Evolutionary conservation across 2,113 vertebrate genomes (phyloP).

Genomic region (mouse (Mus musculus)): GRCm39 chr8:96732501-96733000

Average conservation of each 20-base stretch:
- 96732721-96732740: slow-evolving; percentile 66
- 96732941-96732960: slow-evolving; percentile 41
- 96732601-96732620: slow-evolving; percentile 66
- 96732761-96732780: slow-evolving; percentile 76
- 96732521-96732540: slow-evolving; percentile 72
- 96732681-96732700: slow-evolving; percentile 65
- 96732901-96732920: slow-evolving; percentile 61
- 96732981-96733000: slow-evolving; percentile 47
- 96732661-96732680: slow-evolving; percentile 73
- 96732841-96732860: slow-evolving; percentile 58
- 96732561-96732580: slow-evolving; percentile 69
- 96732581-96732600: slow-evolving; percentile 74
- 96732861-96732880: slow-evolving; percentile 35
- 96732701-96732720: slow-evolving; percentile 50
- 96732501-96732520: slow-evolving; percentile 61
- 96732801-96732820: slow-evolving; percentile 51
- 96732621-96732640: slow-evolving; percentile 72
- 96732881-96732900: slow-evolving; percentile 64
- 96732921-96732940: slow-evolving; percentile 37
- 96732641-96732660: slow-evolving; percentile 68
- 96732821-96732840: slow-evolving; percentile 73
- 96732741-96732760: slow-evolving; percentile 81
- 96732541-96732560: slow-evolving; percentile 72
- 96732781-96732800: slow-evolving; percentile 61
- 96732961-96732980: slow-evolving; percentile 54